phyloP scores from a whole-genome alignment of 2,888 invertebrate genomes.

The Schrankia costaestrigalis region DNA sequence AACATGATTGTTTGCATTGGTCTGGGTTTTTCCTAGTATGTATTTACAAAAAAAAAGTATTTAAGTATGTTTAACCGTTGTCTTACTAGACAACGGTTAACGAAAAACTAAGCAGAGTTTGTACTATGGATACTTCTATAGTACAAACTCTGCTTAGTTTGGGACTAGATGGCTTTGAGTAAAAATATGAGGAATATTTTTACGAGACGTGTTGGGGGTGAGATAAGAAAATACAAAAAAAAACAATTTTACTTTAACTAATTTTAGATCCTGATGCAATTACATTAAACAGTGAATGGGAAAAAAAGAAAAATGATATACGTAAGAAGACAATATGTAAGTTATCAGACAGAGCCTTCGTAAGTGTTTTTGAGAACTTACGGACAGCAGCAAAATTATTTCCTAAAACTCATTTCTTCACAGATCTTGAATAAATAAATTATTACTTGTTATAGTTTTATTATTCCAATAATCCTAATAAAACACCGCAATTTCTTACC shows the following conservation, averaged over 20 bases:
- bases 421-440: conserved; percentile 4
- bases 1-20: no score
- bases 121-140: no score
- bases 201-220: no score
- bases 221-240: no score
- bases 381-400: conserved; percentile 1
- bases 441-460: not conserved
- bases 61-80: no score
- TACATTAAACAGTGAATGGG: not conserved
- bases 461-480: not conserved
- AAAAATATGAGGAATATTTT: no score
- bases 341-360: conserved; percentile 1
- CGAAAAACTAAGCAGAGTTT: no score
- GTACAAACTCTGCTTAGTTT: no score
- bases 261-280: not conserved
- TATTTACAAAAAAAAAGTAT: no score
- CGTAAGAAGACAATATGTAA: conserved; percentile 4
- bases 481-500: not conserved
- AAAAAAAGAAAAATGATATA: not conserved
- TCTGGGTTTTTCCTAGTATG: no score
- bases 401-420: conserved; percentile 8
- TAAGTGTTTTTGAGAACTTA: conserved; percentile 5
- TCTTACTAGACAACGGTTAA: no score
- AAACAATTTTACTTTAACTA: not conserved
- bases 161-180: no score